These are phyloP conservation scores for Disparrhopalites patrizii DNA, from an alignment of 2,888 invertebrate species.

Conservation along the genomic window DNA sequence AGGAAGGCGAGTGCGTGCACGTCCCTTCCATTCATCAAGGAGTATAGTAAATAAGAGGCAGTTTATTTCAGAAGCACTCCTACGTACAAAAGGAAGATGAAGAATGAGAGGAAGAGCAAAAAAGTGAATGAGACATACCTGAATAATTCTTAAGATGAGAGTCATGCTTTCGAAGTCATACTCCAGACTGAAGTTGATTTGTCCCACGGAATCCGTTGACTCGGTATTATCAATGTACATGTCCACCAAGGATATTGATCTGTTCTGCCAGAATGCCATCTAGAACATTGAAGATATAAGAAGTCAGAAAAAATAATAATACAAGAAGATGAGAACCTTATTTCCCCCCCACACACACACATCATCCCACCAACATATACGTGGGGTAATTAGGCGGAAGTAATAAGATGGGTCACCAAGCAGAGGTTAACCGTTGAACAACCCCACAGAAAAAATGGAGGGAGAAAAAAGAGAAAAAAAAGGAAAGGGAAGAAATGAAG, in stretches of 20 bases:
- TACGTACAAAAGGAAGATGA: too few species aligned
- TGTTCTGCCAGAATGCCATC: conserved; percentile 77
- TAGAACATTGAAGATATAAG: too few species aligned
- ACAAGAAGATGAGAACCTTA: neutral
- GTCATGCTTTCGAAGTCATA: conserved; percentile 92
- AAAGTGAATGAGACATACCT: conserved; percentile 58
- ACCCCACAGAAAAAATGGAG: neutral
- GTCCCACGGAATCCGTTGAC: conserved; percentile 88
- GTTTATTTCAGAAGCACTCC: too few species aligned
- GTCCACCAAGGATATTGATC: conserved; percentile 85
- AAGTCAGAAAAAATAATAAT: conserved; percentile 30
- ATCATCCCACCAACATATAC: neutral
- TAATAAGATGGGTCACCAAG: neutral
- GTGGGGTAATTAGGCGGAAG: neutral
- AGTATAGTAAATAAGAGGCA: neutral
- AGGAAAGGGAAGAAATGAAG: neutral
- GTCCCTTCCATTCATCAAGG: neutral
- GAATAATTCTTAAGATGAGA: conserved; percentile 81
- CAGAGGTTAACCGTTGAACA: neutral
- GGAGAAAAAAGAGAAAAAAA: conserved; percentile 3
- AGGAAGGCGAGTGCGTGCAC: neutral
- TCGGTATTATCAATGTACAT: conserved; percentile 94
- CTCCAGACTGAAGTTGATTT: conserved; percentile 88
- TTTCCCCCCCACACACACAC: neutral
- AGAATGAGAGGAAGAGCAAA: too few species aligned